These are phyloP conservation scores for Chroicocephalus ridibundus DNA, from an alignment of 2,113 vertebrate genomes.

Conservation along the genomic window DNA sequence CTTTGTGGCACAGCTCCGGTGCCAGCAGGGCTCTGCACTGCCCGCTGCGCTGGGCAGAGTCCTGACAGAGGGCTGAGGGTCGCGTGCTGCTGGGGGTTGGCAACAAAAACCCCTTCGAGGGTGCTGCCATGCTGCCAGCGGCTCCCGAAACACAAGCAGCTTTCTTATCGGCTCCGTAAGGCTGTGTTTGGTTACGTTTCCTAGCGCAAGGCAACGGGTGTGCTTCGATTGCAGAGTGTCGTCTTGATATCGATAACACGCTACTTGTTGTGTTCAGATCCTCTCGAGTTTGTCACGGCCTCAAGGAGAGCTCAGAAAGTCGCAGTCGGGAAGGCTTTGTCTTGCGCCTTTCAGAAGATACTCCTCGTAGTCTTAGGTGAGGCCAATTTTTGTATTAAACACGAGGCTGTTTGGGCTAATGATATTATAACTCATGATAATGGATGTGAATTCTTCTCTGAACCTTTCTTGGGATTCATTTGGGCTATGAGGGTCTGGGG, in stretches of 20 bases:
- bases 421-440: background rate
- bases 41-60: background rate
- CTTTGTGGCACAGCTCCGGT: background rate
- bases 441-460: background rate
- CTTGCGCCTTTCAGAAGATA: conserved; percentile 78
- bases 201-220: rapidly evolving
- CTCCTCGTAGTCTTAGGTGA: conserved; percentile 75
- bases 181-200: background rate
- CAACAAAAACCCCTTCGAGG: background rate
- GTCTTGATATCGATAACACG: background rate
- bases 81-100: background rate
- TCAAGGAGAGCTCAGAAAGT: conserved; percentile 69
- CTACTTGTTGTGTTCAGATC: conserved; percentile 41
- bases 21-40: background rate
- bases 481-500: no score
- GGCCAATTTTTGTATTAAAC: background rate
- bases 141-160: background rate
- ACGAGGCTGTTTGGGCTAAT: background rate
- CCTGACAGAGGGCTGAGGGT: background rate
- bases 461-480: background rate
- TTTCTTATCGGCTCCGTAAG: background rate
- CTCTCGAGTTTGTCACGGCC: conserved; percentile 52
- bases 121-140: background rate
- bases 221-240: background rate
- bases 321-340: conserved; percentile 71